Conservation (phyloP, 2,113 vertebrate genomes). For the Alosa alosa region DNA sequence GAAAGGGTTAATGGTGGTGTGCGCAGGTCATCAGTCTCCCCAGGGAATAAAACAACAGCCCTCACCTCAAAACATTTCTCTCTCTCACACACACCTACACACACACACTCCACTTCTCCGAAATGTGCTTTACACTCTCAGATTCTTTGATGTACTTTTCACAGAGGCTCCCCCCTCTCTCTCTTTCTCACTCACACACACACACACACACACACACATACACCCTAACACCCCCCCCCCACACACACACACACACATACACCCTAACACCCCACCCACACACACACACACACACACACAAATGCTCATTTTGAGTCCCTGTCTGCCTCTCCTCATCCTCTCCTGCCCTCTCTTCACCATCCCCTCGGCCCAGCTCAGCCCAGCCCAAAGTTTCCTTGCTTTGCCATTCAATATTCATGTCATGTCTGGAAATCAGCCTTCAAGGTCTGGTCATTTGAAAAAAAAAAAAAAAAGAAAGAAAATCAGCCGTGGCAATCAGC, state of each 20-base stretch:
- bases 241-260: not conserved
- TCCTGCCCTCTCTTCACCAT: constrained; percentile 57
- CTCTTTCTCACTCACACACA: constrained; percentile 32
- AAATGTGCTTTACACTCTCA: not conserved
- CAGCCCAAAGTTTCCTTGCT: constrained; percentile 82
- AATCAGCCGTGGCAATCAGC: constrained; percentile 76
- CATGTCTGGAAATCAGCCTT: constrained; percentile 84
- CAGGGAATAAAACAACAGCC: constrained; percentile 39
- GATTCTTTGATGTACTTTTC: not conserved
- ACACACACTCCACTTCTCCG: not conserved
- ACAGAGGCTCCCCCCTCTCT: not conserved
- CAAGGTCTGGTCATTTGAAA: constrained; percentile 94
- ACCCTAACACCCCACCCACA: constrained; percentile 14
- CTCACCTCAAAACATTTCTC: constrained; percentile 36
- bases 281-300: constrained; percentile 43
- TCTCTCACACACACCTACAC: constrained; percentile 5
- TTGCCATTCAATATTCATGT: constrained; percentile 95
- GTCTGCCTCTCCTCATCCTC: constrained; percentile 65
- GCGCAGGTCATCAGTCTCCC: constrained; percentile 27
- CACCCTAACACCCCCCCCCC: not conserved
- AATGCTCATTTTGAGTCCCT: constrained; percentile 60
- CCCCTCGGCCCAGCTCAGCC: constrained; percentile 67
- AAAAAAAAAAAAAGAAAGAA: not conserved
- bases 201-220: not conserved
- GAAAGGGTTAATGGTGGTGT: not conserved